Conservation (phyloP, 2,888 invertebrate genomes). For the Pristionchus maxplancki region DNA sequence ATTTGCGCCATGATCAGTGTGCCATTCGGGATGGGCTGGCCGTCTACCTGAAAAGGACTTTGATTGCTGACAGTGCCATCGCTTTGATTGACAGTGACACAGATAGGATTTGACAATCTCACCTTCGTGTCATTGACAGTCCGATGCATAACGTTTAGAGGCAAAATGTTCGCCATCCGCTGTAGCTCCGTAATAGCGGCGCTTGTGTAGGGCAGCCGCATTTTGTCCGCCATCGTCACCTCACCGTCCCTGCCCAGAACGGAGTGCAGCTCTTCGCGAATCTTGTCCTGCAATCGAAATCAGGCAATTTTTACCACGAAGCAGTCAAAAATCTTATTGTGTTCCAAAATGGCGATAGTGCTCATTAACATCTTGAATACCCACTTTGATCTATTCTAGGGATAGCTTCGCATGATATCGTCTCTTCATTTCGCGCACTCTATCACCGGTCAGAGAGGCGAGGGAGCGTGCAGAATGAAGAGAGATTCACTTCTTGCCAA, state of each 20-base stretch:
- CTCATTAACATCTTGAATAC: no score
- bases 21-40: not conserved
- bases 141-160: constrained; percentile 25
- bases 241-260: not conserved
- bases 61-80: not conserved
- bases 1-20: constrained; percentile 30
- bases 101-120: not conserved
- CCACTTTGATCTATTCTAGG: no score
- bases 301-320: no score
- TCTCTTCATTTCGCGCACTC: no score
- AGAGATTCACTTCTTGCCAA: no score
- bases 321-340: no score
- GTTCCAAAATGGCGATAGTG: no score
- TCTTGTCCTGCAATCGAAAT: constrained; percentile 1
- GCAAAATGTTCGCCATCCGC: constrained; percentile 44
- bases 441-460: no score
- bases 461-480: no score
- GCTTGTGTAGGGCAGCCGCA: not conserved
- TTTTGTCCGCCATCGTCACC: not conserved
- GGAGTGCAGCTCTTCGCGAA: constrained; percentile 13
- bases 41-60: not conserved
- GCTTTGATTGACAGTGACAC: not conserved
- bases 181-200: constrained; percentile 21
- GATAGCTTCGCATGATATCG: no score
- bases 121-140: constrained; percentile 24